Evolutionary conservation across 2,113 vertebrate genomes (phyloP).

Genomic region (mouse (Mus musculus)): DNA sequence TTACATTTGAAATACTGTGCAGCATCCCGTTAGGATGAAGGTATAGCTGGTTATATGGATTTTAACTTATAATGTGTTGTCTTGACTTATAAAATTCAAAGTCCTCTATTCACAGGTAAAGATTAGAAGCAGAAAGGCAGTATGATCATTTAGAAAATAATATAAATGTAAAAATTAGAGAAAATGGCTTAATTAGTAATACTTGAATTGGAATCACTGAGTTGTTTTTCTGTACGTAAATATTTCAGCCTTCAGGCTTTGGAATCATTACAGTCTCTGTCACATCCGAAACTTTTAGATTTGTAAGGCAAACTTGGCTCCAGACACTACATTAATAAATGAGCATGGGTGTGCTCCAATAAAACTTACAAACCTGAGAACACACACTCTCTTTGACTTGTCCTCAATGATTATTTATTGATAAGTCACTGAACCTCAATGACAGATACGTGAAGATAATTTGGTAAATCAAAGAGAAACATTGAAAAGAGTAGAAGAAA

Average conservation of each 20-base stretch:
- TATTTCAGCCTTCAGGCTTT: neutral
- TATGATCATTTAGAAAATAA: neutral
- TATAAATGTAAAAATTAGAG: neutral
- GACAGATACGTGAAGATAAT: neutral
- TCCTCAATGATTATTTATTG: neutral
- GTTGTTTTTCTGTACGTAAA: neutral
- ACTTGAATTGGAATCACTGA: neutral
- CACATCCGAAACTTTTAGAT: neutral
- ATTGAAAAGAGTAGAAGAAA: neutral
- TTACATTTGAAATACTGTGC: neutral
- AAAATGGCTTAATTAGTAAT: neutral
- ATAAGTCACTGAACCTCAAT: neutral
- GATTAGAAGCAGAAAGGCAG: neutral
- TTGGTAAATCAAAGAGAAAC: constrained; percentile 3
- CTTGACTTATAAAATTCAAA: constrained; percentile 9
- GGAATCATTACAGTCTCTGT: neutral
- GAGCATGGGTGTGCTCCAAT: neutral
- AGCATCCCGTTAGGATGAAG: neutral
- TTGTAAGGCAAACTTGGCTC: neutral
- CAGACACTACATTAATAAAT: neutral
- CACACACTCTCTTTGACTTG: neutral
- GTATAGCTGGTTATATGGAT: neutral
- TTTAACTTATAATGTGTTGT: neutral
- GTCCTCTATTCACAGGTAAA: neutral
- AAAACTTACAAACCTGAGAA: neutral